These are phyloP conservation scores for Metellina segmentata DNA, from an alignment of 2,888 invertebrate genomes.

Conservation along the genomic window DNA sequence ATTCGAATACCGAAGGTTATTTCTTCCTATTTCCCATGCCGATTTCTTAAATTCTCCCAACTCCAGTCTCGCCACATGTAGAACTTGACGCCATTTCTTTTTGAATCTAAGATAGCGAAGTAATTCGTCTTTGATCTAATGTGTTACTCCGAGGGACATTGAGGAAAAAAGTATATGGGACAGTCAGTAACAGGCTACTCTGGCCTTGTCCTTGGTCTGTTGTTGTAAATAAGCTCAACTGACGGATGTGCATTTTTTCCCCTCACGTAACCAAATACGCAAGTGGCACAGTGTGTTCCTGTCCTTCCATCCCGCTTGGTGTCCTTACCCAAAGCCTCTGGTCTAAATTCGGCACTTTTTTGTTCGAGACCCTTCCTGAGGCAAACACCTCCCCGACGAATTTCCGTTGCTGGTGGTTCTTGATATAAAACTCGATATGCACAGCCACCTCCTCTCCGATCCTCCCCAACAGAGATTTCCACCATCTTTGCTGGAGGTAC, in stretches of 20 bases:
- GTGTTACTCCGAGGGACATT: no score
- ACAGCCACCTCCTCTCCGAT: conserved; percentile 12
- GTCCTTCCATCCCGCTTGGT: conserved; percentile 11
- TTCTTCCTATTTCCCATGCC: no score
- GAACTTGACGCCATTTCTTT: no score
- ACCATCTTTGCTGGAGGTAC: conserved; percentile 51
- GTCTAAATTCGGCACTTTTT: conserved; percentile 25
- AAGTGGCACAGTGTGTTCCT: background rate
- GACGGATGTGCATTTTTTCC: background rate
- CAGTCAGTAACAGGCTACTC: background rate
- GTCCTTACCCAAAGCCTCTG: background rate
- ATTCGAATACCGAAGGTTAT: no score
- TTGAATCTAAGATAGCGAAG: no score
- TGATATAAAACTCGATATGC: conserved; percentile 19
- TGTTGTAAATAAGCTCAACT: background rate
- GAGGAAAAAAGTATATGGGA: background rate
- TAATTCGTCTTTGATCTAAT: no score
- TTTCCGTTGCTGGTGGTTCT: conserved; percentile 59
- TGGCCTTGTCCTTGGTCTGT: background rate
- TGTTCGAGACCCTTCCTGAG: background rate
- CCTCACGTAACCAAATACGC: background rate
- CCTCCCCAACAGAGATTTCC: conserved; percentile 24
- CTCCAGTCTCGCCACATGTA: no score
- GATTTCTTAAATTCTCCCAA: no score
- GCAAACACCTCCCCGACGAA: conserved; percentile 54